Evolutionary conservation across 2,113 vertebrate genomes (phyloP), one percentile per base, ranked within the genome.

Genomic region (Panurus biarmicus): DNA sequence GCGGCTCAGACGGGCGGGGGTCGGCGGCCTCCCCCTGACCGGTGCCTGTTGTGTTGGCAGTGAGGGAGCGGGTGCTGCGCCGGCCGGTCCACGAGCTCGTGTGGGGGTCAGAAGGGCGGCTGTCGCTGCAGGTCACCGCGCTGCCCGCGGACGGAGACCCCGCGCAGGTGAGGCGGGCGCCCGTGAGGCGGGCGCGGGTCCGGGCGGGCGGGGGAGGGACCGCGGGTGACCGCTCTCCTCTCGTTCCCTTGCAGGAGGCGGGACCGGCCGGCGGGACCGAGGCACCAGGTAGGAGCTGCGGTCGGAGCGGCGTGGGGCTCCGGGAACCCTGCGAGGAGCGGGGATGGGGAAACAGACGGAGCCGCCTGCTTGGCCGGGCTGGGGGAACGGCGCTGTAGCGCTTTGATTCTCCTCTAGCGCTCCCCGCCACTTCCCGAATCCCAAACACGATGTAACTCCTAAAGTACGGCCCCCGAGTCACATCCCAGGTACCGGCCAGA

Each of bases 21-120:
- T 42, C 28, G 7, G 40, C 36, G 11, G 16, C 28, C 24, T 18
- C 7, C 26, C 47, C 22, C n/a, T 77, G 47, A 87, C 26, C 21
- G 21, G 21, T 44, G 66, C 28, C 19, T 24, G 42, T 81, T 66
- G 15, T 74, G 12, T 96, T 95, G 74, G 58, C 88, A 99, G 99
- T 97, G 73, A 96, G 97, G 80, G 91, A 94, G 62, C 96, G 82
- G 3, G 98, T 99, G 78, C 93, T 99, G 60, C 33, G 40, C 8
- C 98, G 97, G 94, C 38, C 60, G 20, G 35, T 23, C 7, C 99
- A 99, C 21, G 96, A 98, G 80, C 94, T 99, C 11, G 84, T 25
- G 11, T 62, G 96, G 83, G 90, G 86, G 16, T 60, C 94, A 15
- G 61, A 90, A 18, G 89, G 78, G 22, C 92, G 73, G 7, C 85